Percentiles rank a stretch among this genome's conserved stretches.
phyloP scores from a whole-genome alignment of 2,888 invertebrate genomes.

The Hyposoter didymator region DNA sequence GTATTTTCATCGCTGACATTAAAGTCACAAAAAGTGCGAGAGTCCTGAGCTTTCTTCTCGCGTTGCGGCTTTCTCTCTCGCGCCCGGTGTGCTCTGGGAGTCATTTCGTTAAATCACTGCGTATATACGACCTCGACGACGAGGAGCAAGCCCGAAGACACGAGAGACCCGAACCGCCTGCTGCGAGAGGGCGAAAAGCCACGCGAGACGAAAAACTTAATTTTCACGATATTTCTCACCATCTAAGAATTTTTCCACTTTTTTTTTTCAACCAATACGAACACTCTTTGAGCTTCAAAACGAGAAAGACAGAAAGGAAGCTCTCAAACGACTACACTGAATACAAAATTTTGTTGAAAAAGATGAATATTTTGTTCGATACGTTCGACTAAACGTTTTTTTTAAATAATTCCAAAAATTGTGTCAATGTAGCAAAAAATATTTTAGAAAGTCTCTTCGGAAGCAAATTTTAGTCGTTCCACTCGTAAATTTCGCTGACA shows the following conservation, averaged over 20 bases:
- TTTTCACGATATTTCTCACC: constrained; percentile 52
- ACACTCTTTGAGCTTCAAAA: background rate
- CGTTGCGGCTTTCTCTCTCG: constrained; percentile 10
- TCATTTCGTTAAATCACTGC: constrained; percentile 57
- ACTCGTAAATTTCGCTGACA: too few relatives aligned
- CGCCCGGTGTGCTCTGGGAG: constrained; percentile 36
- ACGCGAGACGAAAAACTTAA: background rate
- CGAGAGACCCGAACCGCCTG: constrained; percentile 16
- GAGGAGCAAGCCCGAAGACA: background rate
- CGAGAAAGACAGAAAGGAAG: background rate
- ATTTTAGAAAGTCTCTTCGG: too few relatives aligned
- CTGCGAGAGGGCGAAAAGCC: background rate
- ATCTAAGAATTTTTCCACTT: constrained; percentile 30
- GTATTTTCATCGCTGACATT: constrained; percentile 59
- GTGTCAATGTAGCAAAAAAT: too few relatives aligned
- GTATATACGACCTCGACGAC: too few relatives aligned
- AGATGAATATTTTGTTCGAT: too few relatives aligned
- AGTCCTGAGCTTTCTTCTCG: background rate
- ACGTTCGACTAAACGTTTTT: too few relatives aligned
- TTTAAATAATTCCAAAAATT: too few relatives aligned
- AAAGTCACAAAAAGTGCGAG: constrained; percentile 44
- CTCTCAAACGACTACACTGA: constrained; percentile 43
- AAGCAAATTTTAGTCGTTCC: too few relatives aligned
- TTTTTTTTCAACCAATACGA: constrained; percentile 28
- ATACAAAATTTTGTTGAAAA: too few relatives aligned